These are phyloP conservation scores for Oncorhynchus clarkii DNA, from an alignment of 2,113 vertebrate genomes.

Conservation along the genomic window DNA sequence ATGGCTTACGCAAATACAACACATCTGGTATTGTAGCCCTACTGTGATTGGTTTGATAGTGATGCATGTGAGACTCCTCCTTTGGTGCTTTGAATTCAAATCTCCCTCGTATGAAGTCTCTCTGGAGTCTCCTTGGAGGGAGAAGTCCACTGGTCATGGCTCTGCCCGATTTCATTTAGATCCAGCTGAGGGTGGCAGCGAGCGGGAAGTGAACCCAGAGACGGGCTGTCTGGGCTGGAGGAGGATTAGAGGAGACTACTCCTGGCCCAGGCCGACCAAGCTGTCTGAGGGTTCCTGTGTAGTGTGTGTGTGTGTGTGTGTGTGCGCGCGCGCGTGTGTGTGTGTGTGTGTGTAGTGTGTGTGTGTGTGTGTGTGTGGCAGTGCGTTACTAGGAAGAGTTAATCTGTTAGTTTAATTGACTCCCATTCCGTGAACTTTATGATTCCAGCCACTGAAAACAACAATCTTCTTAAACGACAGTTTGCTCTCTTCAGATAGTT, in stretches of 20 bases:
- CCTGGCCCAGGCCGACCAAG: slow-evolving; percentile 21
- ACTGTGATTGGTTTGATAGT: slow-evolving; percentile 15
- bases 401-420: background rate
- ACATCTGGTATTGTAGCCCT: background rate
- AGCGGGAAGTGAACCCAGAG: slow-evolving; percentile 44
- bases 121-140: background rate
- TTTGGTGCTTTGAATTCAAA: slow-evolving; percentile 33
- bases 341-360: background rate
- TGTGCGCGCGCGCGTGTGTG: background rate
- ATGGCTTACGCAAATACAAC: no score
- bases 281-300: no score
- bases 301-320: background rate
- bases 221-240: slow-evolving; percentile 52
- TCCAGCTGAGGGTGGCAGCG: slow-evolving; percentile 57
- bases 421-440: slow-evolving; percentile 7
- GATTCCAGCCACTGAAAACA: slow-evolving; percentile 17
- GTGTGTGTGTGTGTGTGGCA: background rate
- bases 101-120: slow-evolving; percentile 31
- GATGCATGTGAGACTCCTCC: slow-evolving; percentile 31
- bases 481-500: slow-evolving; percentile 2
- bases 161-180: slow-evolving; percentile 67
- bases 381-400: background rate
- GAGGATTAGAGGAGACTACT: slow-evolving; percentile 53
- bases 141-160: slow-evolving; percentile 55
- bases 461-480: background rate